Conservation (phyloP, 2,888 invertebrate genomes). For the Tetragonula carbonaria region DNA sequence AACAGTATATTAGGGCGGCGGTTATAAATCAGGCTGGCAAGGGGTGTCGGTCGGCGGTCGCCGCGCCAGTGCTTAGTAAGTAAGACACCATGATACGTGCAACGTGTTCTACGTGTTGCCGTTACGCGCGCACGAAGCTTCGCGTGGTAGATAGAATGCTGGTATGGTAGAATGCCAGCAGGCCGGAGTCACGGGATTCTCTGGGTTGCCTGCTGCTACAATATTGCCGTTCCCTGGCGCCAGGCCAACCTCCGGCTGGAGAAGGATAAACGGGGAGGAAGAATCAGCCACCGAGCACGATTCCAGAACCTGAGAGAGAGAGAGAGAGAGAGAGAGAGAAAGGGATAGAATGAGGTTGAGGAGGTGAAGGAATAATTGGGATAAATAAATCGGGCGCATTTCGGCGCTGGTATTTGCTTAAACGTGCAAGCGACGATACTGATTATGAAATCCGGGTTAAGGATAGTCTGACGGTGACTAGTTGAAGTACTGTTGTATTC, state of each 20-base stretch:
- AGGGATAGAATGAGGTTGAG: not conserved
- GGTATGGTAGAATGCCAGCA: conserved; percentile 67
- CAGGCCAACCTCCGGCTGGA: conserved; percentile 66
- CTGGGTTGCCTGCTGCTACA: conserved; percentile 72
- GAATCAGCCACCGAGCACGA: conserved; percentile 23
- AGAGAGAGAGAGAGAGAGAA: not conserved
- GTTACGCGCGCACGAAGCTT: conserved; percentile 36
- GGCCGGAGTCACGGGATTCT: conserved; percentile 69
- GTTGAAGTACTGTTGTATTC: too few species aligned
- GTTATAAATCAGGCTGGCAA: conserved; percentile 68
- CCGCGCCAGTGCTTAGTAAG: conserved; percentile 66
- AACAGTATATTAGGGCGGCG: conserved; percentile 67
- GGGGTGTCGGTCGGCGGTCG: conserved; percentile 61
- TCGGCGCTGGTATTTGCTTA: not conserved
- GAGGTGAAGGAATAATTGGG: not conserved
- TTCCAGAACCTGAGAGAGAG: not conserved
- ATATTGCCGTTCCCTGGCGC: conserved; percentile 77
- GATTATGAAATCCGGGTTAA: not conserved
- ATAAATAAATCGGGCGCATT: not conserved
- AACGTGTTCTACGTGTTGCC: conserved; percentile 55
- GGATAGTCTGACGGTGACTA: not conserved
- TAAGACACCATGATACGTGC: conserved; percentile 69
- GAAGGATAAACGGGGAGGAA: conserved; percentile 42
- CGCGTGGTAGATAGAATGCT: conserved; percentile 61
- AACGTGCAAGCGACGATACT: not conserved